Evolutionary conservation across 2,888 invertebrate species (phyloP), one percentile per base, ranked within the genome.

Genomic region (Myopa tessellatipennis): DNA sequence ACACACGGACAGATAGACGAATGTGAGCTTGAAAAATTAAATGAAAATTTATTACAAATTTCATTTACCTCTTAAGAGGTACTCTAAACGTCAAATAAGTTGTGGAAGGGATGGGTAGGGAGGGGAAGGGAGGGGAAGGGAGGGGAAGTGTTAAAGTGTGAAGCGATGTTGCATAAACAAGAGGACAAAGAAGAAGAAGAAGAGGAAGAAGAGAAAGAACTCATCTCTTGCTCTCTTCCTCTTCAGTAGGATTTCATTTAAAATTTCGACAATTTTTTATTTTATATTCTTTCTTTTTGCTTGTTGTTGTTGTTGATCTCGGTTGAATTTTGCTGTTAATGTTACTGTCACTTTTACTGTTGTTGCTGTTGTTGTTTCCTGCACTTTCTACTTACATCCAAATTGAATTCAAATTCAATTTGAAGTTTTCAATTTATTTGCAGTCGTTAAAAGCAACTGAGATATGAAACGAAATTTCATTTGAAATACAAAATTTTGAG

Each of bases 321-420:
- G 26, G 26, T 26, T 26, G 26, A 26, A 26, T 2, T 26, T 26
- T 26, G 1, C 26, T 26, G 26, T 26, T 26, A 26, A 26, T 26
- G 26, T 26, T 26, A 26, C 26, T 26, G 26, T 26, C 2, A 26
- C 26, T 26, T 26, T 26, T 26, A 16, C 16, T 34, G 65, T 3
- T 65, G 65, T 65, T 65, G 14, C 55, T 58, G 12, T 55, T 26
- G 26, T 26, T 26, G 26, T 26, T 26, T 26, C 1, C 5, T 60
- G 3, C 36, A 52, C 34, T 34, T 14, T 63, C 36, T 63, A 34
- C 34, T 16, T n/a, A 26, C 18, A 63, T 61, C 34, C 4, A 88
- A 88, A 88, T 88, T 87, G 87, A 87, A 88, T 87, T 87, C 86
- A 88, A 88, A 88, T 88, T 88, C 86, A 88, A 88, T 88, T 88